Evolutionary conservation across 2,797 vertebrate species (phyloP), one percentile per base, ranked within the genome.

Genomic region (Pipistrellus nathusii): DNA sequence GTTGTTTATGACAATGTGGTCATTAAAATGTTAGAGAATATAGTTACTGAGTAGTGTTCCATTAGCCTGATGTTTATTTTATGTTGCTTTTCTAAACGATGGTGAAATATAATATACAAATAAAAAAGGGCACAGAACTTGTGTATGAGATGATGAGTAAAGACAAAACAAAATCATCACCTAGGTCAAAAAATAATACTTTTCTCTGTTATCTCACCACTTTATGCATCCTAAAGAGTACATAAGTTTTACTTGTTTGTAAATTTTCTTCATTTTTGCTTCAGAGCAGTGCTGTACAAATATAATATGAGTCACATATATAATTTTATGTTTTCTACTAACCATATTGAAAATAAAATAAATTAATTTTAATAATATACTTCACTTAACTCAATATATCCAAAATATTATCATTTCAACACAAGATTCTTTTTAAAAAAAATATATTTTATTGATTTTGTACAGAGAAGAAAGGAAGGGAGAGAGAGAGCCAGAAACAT

Each of bases 201-300:
- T 35, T 57, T 66, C 35, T 23, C 15, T 62, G 21, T 57, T 46
- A 44, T n/a, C 46, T 77, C 6, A 78, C 12, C 21, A 55, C 53
- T 55, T 72, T 38, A 20, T 53, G 30, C 35, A 88, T 94, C n/a
- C 75, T 57, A 68, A 46, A 69, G 21, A 76, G 12, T 82, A 71
- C 57, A 48, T 85, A 38, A 66, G n/a, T 86, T 66, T 90, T 46
- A 53, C 75, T 90, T 85, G 5, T 82, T 93, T 35, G 86, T 53
- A 83, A 77, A 71, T 23, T 71, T 90, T 25, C 3, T 85, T 44
- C 14, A 71, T 85, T 55, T 75, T 81, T 68, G 81, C 57, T 59
- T 85, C 17, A 76, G 18, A 69, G 38, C 13, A 48, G 11, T 46
- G 30, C 68, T 44, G 4, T 23, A 55, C 18, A 90, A 73, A 71